Evolutionary conservation across 1,140 invertebrate species (phyloP), one percentile per base, ranked within the genome.

Genomic region (Acromyrmex heyeri): DNA sequence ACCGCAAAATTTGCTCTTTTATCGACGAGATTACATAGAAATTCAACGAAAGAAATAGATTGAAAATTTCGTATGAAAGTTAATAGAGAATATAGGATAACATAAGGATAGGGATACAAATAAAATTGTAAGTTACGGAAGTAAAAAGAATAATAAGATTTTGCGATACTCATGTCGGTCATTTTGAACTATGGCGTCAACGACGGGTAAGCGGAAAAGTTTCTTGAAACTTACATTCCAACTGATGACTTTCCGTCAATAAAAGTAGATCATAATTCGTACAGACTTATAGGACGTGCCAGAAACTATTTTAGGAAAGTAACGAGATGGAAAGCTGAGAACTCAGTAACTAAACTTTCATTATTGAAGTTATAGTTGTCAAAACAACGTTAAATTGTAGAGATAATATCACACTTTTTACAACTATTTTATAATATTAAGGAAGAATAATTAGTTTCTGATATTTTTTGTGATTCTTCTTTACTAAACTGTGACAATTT

Each of bases 221-320:
- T 83, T 59, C 44, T 61, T 44, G 14, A 2, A 61, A 61, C 24
- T 83, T 75, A 44, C 34, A 27, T 75, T 57, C 38, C 55, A 50
- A 61, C 44, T 50, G 55, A 83, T 75, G 79, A 75, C 18, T 61
- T 75, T 75, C 59, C 55, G 38, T 83, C 69, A 83, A 73, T 83
- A 73, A 82, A 82, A 82, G 18, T 82, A 82, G 79, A 82, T 82
- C 38, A 73, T 82, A 73, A 55, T 73, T 82, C 8, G 79, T 82
- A 82, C 79, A 48, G 53, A 82, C 79, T 73, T 82, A 73, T 7
- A 82, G 67, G 44, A 82, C 10, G 69, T 61, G 77, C 27, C 77
- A 82, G 24, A 82, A 82, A 61, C 53, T 82, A 59, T 73, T 73
- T 50, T 12, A 50, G 18, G 5, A 57, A 72, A 27, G 2, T 8